Conservation (phyloP, 92 coral and sea anemone genomes). For the Phymanthus crucifer region DNA sequence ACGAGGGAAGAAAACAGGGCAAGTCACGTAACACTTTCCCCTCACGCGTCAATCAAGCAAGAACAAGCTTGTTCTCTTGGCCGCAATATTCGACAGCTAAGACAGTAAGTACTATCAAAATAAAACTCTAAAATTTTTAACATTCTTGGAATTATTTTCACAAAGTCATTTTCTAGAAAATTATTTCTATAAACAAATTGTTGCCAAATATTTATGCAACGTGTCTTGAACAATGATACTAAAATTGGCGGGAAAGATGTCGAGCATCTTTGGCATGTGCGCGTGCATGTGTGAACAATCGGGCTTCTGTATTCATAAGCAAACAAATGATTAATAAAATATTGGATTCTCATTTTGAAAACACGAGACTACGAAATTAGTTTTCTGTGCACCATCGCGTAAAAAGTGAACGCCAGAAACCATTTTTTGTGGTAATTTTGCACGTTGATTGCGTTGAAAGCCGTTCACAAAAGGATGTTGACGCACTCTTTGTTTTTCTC, state of each 20-base stretch:
- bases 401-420: too few species aligned
- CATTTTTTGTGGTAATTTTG: too few species aligned
- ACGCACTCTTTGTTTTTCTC: too few species aligned
- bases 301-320: neutral
- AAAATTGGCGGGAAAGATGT: neutral
- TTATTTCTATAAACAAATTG: neutral
- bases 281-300: neutral
- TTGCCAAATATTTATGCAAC: neutral
- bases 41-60: neutral
- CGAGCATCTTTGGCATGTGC: neutral
- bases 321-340: neutral
- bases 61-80: too few species aligned
- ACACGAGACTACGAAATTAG: too few species aligned
- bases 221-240: neutral
- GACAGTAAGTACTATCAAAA: neutral
- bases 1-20: neutral
- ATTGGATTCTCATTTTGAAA: neutral
- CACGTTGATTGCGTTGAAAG: too few species aligned
- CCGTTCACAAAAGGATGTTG: too few species aligned
- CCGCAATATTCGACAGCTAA: too few species aligned
- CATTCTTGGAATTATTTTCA: neutral
- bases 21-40: neutral
- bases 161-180: neutral
- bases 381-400: too few species aligned
- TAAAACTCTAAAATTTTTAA: neutral